These are phyloP conservation scores for Leucophenga varia DNA, from an alignment of 1,140 invertebrate species.

Conservation along the genomic window DNA sequence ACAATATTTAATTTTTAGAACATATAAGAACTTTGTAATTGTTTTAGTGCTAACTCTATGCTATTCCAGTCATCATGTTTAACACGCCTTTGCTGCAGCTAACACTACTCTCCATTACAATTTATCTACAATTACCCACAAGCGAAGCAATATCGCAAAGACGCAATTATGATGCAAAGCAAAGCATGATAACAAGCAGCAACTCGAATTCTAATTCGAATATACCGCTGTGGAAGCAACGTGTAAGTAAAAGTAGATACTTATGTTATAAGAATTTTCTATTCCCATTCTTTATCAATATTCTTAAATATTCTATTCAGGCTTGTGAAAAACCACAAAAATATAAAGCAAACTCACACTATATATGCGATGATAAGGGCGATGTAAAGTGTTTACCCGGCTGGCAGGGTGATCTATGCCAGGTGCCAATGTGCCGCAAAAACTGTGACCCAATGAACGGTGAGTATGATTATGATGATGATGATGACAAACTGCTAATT, in stretches of 20 bases:
- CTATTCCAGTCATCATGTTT: conserved; percentile 1
- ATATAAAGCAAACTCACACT: conserved; percentile 89
- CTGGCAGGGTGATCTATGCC: conserved; percentile 92
- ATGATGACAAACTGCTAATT: no score
- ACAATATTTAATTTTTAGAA: no score
- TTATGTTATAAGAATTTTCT: neutral
- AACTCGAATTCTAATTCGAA: conserved; percentile 40
- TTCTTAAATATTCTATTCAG: conserved; percentile 48
- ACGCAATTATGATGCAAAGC: conserved; percentile 39
- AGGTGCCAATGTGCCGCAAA: conserved; percentile 85
- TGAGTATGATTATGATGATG: conserved; percentile 31
- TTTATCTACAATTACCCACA: no score
- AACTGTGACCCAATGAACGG: conserved; percentile 86
- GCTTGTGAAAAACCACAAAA: conserved; percentile 80
- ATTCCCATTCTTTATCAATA: neutral
- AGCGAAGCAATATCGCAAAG: conserved; percentile 6
- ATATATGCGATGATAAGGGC: conserved; percentile 86
- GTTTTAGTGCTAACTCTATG: no score
- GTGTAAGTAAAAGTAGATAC: conserved; percentile 57
- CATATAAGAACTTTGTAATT: no score
- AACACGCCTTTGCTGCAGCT: neutral
- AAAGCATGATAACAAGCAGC: conserved; percentile 21
- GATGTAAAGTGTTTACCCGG: conserved; percentile 85
- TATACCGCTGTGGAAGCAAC: conserved; percentile 80
- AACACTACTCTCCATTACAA: conserved; percentile 12